phyloP scores from a whole-genome alignment of 2,797 vertebrate genomes.

The Onychomys torridus region DNA sequence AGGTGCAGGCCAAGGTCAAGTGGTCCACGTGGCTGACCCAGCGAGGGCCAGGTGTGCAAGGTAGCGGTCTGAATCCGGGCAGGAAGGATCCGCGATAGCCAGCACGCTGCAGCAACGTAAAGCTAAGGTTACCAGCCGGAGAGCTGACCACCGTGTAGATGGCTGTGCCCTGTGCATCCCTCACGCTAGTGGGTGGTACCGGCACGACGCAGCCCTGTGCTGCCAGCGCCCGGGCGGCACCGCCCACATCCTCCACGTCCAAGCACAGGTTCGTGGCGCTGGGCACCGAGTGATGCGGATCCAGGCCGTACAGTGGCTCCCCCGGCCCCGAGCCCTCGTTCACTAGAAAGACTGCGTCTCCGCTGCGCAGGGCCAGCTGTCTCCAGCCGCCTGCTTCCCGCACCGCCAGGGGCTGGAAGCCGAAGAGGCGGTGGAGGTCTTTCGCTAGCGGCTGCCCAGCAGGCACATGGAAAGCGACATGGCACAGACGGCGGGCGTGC shows the following conservation, averaged over 20 bases:
- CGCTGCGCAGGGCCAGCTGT: slow-evolving; percentile 92
- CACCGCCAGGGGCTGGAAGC: slow-evolving; percentile 91
- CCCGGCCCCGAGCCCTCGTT: slow-evolving; percentile 85
- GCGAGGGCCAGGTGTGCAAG: not conserved
- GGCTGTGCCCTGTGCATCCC: slow-evolving; percentile 88
- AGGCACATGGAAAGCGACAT: slow-evolving; percentile 93
- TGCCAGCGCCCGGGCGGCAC: slow-evolving; percentile 87
- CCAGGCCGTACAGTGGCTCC: slow-evolving; percentile 89
- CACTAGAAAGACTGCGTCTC: slow-evolving; percentile 92
- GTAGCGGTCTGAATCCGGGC: slow-evolving; percentile 90
- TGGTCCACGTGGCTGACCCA: slow-evolving; percentile 94
- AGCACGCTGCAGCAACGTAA: slow-evolving; percentile 93
- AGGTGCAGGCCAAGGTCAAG: slow-evolving; percentile 92
- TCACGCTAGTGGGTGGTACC: slow-evolving; percentile 90
- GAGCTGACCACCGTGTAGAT: slow-evolving; percentile 92
- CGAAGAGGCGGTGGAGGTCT: slow-evolving; percentile 90
- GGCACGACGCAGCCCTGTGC: slow-evolving; percentile 89
- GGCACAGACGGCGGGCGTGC: slow-evolving; percentile 90
- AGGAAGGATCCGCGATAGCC: slow-evolving; percentile 91
- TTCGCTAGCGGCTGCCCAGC: slow-evolving; percentile 87
- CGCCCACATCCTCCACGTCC: slow-evolving; percentile 91
- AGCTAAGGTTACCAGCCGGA: slow-evolving; percentile 92
- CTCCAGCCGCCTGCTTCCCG: slow-evolving; percentile 86
- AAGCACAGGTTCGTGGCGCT: slow-evolving; percentile 95
- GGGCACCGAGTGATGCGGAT: slow-evolving; percentile 85